Evolutionary conservation across 1,140 invertebrate genomes (phyloP).

Genomic region (Capitella teleta): DNA sequence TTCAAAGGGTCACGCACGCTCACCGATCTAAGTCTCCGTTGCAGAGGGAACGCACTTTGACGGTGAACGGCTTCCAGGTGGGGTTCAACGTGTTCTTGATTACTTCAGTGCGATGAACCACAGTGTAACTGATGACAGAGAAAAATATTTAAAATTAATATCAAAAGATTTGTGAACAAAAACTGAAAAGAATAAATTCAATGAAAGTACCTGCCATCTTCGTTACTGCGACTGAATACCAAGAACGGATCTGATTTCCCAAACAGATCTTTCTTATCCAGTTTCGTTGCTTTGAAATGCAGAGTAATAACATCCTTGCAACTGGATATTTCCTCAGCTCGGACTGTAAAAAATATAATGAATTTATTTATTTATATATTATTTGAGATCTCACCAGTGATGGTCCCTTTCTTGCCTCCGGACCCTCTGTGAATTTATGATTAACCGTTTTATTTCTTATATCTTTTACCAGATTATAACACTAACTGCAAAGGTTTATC

Average conservation of each 20-base stretch:
- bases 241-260: slow-evolving; percentile 50
- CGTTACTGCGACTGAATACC: slow-evolving; percentile 43
- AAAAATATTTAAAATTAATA: not conserved
- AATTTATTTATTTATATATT: too few relatives aligned
- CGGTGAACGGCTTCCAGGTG: slow-evolving; percentile 48
- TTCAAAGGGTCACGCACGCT: not conserved
- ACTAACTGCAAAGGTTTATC: not conserved
- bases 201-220: slow-evolving; percentile 44
- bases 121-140: slow-evolving; percentile 43
- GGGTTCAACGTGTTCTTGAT: slow-evolving; percentile 49
- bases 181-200: too few relatives aligned
- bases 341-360: slow-evolving; percentile 1
- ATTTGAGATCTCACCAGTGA: too few relatives aligned
- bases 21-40: slow-evolving; percentile 50
- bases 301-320: slow-evolving; percentile 2
- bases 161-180: too few relatives aligned
- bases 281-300: slow-evolving; percentile 15
- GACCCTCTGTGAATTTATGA: too few relatives aligned
- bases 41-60: slow-evolving; percentile 46
- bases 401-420: too few relatives aligned
- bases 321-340: slow-evolving; percentile 3
- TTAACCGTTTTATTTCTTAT: too few relatives aligned
- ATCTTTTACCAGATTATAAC: too few relatives aligned
- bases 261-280: slow-evolving; percentile 50
- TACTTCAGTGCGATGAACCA: slow-evolving; percentile 48